Conservation (phyloP, 64 coral and sea anemone species). For the Montipora cactus region DNA sequence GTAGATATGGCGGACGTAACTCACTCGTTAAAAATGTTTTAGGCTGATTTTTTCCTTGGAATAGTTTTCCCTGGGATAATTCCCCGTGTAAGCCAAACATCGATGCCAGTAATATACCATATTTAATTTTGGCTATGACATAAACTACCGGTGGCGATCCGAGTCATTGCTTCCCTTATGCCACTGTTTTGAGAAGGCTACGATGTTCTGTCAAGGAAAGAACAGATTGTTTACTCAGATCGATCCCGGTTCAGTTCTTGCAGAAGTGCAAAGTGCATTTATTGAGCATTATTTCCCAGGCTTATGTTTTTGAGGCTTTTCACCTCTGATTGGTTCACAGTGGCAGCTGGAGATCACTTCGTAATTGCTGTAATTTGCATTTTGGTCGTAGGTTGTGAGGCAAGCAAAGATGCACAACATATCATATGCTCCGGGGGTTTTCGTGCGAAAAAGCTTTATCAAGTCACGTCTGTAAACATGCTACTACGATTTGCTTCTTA, state of each 20-base stretch:
- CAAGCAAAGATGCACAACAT: slow-evolving; percentile 33
- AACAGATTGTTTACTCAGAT: slow-evolving; percentile 4
- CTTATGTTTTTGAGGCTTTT: slow-evolving; percentile 6
- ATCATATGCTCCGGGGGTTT: slow-evolving; percentile 7
- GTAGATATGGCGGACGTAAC: too few relatives aligned
- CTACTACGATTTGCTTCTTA: background rate
- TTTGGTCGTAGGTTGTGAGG: slow-evolving; percentile 44
- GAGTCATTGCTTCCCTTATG: background rate
- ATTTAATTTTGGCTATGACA: background rate
- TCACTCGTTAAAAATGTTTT: too few relatives aligned
- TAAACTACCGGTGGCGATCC: background rate
- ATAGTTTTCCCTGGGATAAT: background rate
- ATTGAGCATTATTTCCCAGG: slow-evolving; percentile 21
- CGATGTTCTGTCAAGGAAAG: background rate
- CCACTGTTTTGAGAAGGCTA: background rate
- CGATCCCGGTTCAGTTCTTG: background rate
- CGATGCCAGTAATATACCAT: background rate
- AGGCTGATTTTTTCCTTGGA: background rate
- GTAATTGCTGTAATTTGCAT: slow-evolving; percentile 41
- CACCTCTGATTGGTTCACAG: background rate
- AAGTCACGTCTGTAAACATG: background rate
- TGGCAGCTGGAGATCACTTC: slow-evolving; percentile 52
- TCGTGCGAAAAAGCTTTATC: background rate
- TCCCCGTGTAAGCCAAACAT: background rate
- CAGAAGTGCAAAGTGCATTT: background rate